Evolutionary conservation across 2,113 vertebrate genomes (phyloP).

Genomic region (Nibea albiflora): DNA sequence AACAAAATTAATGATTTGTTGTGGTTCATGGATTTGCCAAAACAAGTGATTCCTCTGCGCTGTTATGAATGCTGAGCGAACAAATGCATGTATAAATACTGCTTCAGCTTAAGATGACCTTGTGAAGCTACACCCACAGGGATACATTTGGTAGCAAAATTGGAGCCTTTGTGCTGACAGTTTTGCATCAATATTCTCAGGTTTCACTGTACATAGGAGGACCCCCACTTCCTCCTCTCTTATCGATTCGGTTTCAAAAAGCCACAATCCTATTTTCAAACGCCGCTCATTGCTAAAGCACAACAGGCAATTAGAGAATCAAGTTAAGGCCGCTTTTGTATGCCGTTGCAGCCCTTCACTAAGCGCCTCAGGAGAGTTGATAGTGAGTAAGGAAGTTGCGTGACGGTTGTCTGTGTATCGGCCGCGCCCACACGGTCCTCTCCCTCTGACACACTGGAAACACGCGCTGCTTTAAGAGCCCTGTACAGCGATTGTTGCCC

Average conservation of each 20-base stretch:
- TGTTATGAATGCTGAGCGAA: slow-evolving; percentile 8
- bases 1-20: slow-evolving; percentile 54
- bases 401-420: slow-evolving; percentile 6
- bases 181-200: slow-evolving; percentile 39
- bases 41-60: slow-evolving; percentile 6
- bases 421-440: not conserved
- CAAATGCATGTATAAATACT: not conserved
- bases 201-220: slow-evolving; percentile 31
- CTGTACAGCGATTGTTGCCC: slow-evolving; percentile 36
- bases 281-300: slow-evolving; percentile 16
- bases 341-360: not conserved
- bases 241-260: slow-evolving; percentile 41
- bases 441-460: slow-evolving; percentile 41
- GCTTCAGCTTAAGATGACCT: not conserved
- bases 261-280: slow-evolving; percentile 32
- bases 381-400: slow-evolving; percentile 5
- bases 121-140: slow-evolving; percentile 7
- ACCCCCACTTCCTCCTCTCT: slow-evolving; percentile 8
- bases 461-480: slow-evolving; percentile 41
- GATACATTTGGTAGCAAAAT: slow-evolving; percentile 4
- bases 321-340: slow-evolving; percentile 35
- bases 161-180: not conserved
- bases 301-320: slow-evolving; percentile 52
- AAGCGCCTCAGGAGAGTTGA: slow-evolving; percentile 36
- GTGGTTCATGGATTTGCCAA: slow-evolving; percentile 34